These are phyloP conservation scores for Tetheella fluctuosa DNA, from an alignment of 2,888 invertebrate species.

Conservation along the genomic window DNA sequence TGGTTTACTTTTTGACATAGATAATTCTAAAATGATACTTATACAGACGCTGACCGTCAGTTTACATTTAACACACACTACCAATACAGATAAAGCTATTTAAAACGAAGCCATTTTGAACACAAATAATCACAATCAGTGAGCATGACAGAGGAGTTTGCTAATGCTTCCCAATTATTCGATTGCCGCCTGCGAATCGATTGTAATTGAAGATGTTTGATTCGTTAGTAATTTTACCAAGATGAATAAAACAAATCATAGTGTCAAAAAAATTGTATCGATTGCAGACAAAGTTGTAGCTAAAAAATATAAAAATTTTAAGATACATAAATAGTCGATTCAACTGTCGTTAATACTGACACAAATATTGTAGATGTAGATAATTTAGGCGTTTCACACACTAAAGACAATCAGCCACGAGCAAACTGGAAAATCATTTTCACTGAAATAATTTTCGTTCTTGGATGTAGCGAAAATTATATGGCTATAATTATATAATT, in stretches of 20 bases:
- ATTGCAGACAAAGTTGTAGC: too few species aligned
- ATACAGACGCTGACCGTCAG: slow-evolving; percentile 17
- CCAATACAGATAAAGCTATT: slow-evolving; percentile 8
- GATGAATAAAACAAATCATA: too few species aligned
- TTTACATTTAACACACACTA: slow-evolving; percentile 3
- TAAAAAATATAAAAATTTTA: not conserved
- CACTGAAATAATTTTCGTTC: not conserved
- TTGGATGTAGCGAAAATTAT: not conserved
- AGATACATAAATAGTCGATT: not conserved
- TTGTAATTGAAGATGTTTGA: too few species aligned
- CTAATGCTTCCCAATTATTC: not conserved
- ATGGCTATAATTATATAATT: too few species aligned
- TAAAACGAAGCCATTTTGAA: slow-evolving; percentile 7
- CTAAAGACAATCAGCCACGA: not conserved
- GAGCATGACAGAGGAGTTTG: not conserved
- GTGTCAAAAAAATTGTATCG: too few species aligned
- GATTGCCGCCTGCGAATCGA: too few species aligned
- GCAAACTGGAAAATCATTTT: not conserved
- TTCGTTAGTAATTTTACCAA: too few species aligned
- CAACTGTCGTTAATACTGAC: not conserved
- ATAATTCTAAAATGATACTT: slow-evolving; percentile 5
- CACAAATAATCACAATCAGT: not conserved
- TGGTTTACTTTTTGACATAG: not conserved
- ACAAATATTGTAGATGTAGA: not conserved
- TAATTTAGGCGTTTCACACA: not conserved